A percentile compares a stretch with the other conserved stretches of the same genome.
These are phyloP conservation scores for Acanthococcus lagerstroemiae DNA, from an alignment of 2,888 invertebrate species.

Conservation along the genomic window DNA sequence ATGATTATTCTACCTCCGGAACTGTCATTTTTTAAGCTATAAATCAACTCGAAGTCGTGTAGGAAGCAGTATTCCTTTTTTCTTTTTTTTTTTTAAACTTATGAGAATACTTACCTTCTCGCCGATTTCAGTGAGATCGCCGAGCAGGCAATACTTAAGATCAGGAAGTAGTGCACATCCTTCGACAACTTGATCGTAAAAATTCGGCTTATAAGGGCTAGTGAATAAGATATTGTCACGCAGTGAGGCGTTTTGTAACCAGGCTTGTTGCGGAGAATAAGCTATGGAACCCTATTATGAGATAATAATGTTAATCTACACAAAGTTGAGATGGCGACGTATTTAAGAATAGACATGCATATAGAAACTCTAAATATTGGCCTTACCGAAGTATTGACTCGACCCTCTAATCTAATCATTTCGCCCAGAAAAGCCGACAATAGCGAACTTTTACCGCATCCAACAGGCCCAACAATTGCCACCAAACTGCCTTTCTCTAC, in stretches of 20 bases:
- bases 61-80: too few species aligned
- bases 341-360: too few species aligned
- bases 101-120: too few species aligned
- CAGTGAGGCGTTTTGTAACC: slow-evolving; percentile 94
- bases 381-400: slow-evolving; percentile 58
- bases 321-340: too few species aligned
- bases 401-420: slow-evolving; percentile 76
- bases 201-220: slow-evolving; percentile 54
- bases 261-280: slow-evolving; percentile 90
- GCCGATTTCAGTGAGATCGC: slow-evolving; percentile 95
- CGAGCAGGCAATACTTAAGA: slow-evolving; percentile 83
- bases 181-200: slow-evolving; percentile 71
- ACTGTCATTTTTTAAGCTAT: too few species aligned
- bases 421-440: slow-evolving; percentile 79
- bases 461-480: slow-evolving; percentile 80
- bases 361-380: too few species aligned
- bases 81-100: too few species aligned
- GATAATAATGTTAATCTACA: too few species aligned
- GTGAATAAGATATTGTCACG: slow-evolving; percentile 90
- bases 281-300: slow-evolving; percentile 50
- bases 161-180: slow-evolving; percentile 86
- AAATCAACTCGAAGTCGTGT: too few species aligned
- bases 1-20: too few species aligned
- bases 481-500: slow-evolving; percentile 58
- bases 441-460: slow-evolving; percentile 80